These are phyloP conservation scores for Sibirionetta formosa DNA, from an alignment of 2,797 vertebrate genomes.

Conservation along the genomic window DNA sequence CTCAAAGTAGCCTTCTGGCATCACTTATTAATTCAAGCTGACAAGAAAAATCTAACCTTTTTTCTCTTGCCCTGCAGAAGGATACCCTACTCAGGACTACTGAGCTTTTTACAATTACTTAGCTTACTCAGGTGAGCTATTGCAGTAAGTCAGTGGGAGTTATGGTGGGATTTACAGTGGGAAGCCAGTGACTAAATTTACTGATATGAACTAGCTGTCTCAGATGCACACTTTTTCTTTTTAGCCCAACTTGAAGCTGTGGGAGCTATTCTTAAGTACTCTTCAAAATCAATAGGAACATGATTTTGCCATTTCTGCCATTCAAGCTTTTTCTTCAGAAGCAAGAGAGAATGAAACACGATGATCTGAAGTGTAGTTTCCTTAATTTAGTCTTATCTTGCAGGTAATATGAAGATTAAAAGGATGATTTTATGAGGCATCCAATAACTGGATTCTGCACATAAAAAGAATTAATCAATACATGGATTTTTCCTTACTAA, in stretches of 20 bases:
- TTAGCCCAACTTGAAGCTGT: not conserved
- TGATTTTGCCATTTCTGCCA: conserved; percentile 47
- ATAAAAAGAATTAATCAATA: conserved; percentile 52
- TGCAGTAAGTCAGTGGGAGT: not conserved
- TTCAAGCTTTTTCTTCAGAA: not conserved
- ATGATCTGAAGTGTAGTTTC: not conserved
- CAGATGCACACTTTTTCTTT: not conserved
- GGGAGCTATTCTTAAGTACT: not conserved
- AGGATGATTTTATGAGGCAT: conserved; percentile 46
- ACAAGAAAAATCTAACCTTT: not conserved
- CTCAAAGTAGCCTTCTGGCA: not conserved
- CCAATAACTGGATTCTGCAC: conserved; percentile 33
- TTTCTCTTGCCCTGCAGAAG: not conserved
- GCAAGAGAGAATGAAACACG: conserved; percentile 5
- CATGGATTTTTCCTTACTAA: conserved; percentile 58
- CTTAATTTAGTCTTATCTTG: conserved; percentile 25
- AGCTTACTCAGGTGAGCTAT: not conserved
- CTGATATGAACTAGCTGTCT: not conserved
- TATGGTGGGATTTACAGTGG: not conserved
- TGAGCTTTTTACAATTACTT: not conserved
- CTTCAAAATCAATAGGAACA: conserved; percentile 25
- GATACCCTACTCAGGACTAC: not conserved
- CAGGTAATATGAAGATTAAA: conserved; percentile 40
- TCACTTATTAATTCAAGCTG: not conserved
- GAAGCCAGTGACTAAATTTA: not conserved